Conservation (phyloP, 2,888 invertebrate species). For the Drosophila neutralis region DNA sequence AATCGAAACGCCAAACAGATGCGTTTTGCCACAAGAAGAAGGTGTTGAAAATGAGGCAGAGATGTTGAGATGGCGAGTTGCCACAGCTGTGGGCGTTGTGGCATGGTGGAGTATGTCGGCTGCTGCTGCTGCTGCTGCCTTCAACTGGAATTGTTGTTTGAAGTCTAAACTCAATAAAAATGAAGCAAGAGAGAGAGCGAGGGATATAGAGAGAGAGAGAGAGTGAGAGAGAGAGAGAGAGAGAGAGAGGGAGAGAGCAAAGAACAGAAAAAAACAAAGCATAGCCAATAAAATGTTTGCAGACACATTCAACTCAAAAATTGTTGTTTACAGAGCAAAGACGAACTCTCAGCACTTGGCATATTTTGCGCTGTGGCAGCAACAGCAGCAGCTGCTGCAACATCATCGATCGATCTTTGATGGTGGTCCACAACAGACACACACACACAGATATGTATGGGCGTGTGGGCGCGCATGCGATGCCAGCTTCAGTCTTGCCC, state of each 20-base stretch:
- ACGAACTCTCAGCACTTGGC: slow-evolving; percentile 64
- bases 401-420: slow-evolving; percentile 52
- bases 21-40: slow-evolving; percentile 64
- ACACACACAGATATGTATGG: neutral
- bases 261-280: slow-evolving; percentile 17
- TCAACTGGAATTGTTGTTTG: slow-evolving; percentile 44
- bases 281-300: slow-evolving; percentile 75
- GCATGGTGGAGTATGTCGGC: slow-evolving; percentile 26
- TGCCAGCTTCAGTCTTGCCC: slow-evolving; percentile 17
- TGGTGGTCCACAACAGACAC: slow-evolving; percentile 59
- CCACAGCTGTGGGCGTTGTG: slow-evolving; percentile 45
- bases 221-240: neutral
- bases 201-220: no score
- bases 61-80: slow-evolving; percentile 31
- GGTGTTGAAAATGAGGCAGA: slow-evolving; percentile 69
- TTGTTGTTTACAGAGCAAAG: slow-evolving; percentile 66
- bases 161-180: slow-evolving; percentile 73
- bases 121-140: slow-evolving; percentile 25
- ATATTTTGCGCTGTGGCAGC: slow-evolving; percentile 45
- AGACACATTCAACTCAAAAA: slow-evolving; percentile 45
- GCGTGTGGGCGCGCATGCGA: slow-evolving; percentile 54
- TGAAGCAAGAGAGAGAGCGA: slow-evolving; percentile 15
- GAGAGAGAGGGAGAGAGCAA: neutral
- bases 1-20: slow-evolving; percentile 68
- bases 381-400: slow-evolving; percentile 69